Evolutionary conservation across 2,113 vertebrate genomes (phyloP), one percentile per base, ranked within the genome.

Genomic region (Lagopus leucura): DNA sequence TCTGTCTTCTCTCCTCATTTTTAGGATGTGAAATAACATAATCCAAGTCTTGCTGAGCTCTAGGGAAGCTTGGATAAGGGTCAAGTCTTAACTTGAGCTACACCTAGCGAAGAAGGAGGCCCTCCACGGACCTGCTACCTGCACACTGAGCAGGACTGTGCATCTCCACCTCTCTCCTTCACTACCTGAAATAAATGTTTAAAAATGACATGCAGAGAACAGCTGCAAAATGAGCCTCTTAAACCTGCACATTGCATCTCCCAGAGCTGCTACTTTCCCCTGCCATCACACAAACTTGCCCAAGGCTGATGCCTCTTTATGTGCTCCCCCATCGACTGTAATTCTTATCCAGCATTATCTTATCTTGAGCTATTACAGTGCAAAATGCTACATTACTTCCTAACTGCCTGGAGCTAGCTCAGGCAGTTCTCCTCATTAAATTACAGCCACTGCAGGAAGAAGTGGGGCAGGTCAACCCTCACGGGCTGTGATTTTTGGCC

Each of bases 401-500:
- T 38, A 8, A n/a, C 48, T 75, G 91, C 86, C 86, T 27, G 36
- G 13, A 88, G 88, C 47, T 36, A 65, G 55, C 63, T 82, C 75
- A 48, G 38, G 65, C 69, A 67, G 83, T 50, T 66, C 64, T 74
- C 69, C 83, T 94, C 80, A 38, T 92, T 92, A 78, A 89, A 66
- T 86, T 36, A 54, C 2, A 27, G 79, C 34, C 78, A 57, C 18
- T 11, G 17, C 24, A 65, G 48, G 58, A 71, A 48, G 73, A 74
- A 86, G 74, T 8, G 57, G 74, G 86, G 30, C 57, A 84, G 77
- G 81, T 74, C 77, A 78, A 34, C 10, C 19, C 30, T 20, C 8
- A 0, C n/a, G 45, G 1, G 1, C 43, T 60, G 21, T 74, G 66
- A 21, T 22, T 54, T 12, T n/a, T 3, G 28, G 27, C 6, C 18